Evolutionary conservation across 2,113 vertebrate genomes (phyloP), one percentile per base, ranked within the genome.

Genomic region (Rhinichthys klamathensis): DNA sequence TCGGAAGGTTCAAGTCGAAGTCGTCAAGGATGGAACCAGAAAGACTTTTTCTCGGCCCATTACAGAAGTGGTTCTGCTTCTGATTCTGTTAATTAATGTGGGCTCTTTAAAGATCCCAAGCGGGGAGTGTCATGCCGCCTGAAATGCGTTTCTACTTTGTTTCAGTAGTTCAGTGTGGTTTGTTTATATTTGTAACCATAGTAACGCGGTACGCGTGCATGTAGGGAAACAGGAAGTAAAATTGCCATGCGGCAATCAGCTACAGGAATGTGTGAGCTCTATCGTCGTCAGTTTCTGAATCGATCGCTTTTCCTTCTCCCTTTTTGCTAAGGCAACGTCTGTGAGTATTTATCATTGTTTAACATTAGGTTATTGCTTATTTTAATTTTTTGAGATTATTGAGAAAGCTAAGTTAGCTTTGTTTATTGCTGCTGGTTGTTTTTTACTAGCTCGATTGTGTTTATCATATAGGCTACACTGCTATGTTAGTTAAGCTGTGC

Each of bases 1-100:
- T 23, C 60, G 78, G 79, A 82, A 82, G 46, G 11, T 86, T 60
- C 67, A 86, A 25, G 49, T 86, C 4, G 61, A 81, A 56, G 21
- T 74, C 25, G 12, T 58, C 18, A 82, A 18, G 49, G 49, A 77
- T 56, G 75, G 74, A 49, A 77, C 23, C 51, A 77, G 30, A 30
- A 77, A 51, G n/a, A 4, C 25, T 7, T 51, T 70, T 70, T 70
- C 67, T 56, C 6, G 49, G 25, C 49, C 74, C 9, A 10, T 69
- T 18, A 82, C 61, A 65, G 80, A 82, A 82, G 63, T 70, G 13
- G 44, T 82, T 41, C 6, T 82, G 25, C 80, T 82, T 25, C 49
- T 56, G 41, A 49, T 51, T 76, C 46, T 7, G 41, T 51, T 56
- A 51, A 54, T 56, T 76, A 15, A 51, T 51, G 46, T 76, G n/a